Base-by-base conservation (phyloP, 2,113 vertebrate genomes). In the Ranitomeya imitator region DNA sequence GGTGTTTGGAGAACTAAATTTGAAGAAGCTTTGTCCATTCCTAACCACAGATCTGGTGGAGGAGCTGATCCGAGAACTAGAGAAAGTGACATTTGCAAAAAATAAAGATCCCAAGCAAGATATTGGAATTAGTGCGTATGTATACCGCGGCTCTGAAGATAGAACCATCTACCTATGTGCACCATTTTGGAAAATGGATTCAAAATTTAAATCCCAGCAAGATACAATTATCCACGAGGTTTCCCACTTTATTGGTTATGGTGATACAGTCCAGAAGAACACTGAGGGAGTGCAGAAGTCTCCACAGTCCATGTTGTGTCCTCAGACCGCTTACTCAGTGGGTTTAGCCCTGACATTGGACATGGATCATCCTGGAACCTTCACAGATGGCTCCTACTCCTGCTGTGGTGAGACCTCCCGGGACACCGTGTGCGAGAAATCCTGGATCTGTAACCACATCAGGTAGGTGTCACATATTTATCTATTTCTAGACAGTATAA, bases 371-470 rank as follows among this genome's bases (percentile, higher is more conserved):
- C 3, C 26, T 73, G 31, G 31, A 18, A 10, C 31, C 69, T 71
- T 14, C 8, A 71, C 5, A 71, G 4, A 71, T 15, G 67, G 67
- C 23, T 26, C 23, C 67, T 71, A 71, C 23, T 71, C 67, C 67
- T 71, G 31, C 69, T 37, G 69, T 67, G 65, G 65, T 23, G 65
- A 67, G 26, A 73, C 69, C 69, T 73, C 69, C 69, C 10, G 14
- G 69, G 69, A 73, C 69, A 73, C 69, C 69, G 69, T 73, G 69
- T 73, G 69, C 19, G 69, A 73, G 31, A 37, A 73, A 16, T 73
- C 26, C 69, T 7, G 26, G 26, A 37, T 73, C 6, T 26, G 18
- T 0, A 18, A 31, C 18, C 26, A 0, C 0, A 3, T 71, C 23
- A 26, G 67, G 67, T 71, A 31, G 67, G 67, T 71, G 26, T 13